These are phyloP conservation scores for Euzophera pinguis DNA, from an alignment of 2,888 invertebrate genomes.

Conservation along the genomic window DNA sequence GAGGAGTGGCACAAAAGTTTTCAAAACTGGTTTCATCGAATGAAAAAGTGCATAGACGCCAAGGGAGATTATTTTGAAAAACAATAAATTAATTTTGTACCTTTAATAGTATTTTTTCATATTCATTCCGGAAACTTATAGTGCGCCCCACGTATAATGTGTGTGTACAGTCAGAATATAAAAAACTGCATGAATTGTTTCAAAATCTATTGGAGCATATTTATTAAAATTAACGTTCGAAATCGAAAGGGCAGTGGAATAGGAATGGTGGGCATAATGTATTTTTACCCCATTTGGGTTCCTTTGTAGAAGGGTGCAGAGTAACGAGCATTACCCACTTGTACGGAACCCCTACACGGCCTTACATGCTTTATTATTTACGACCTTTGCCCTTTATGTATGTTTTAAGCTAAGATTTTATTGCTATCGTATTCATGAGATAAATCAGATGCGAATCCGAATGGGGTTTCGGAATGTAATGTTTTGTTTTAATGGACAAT, in stretches of 20 bases:
- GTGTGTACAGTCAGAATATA: no score
- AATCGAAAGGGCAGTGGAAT: slow-evolving; percentile 50
- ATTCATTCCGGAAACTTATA: no score
- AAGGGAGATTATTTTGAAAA: no score
- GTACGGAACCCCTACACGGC: slow-evolving; percentile 50
- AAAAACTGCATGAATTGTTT: slow-evolving; percentile 13
- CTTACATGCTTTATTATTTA: slow-evolving; percentile 77
- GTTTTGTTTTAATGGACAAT: neutral
- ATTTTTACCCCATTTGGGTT: slow-evolving; percentile 64
- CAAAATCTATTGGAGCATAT: slow-evolving; percentile 38
- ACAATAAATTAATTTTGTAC: no score
- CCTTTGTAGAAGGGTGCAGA: slow-evolving; percentile 65
- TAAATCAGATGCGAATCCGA: slow-evolving; percentile 55
- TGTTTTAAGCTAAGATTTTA: slow-evolving; percentile 77
- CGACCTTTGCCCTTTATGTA: slow-evolving; percentile 70
- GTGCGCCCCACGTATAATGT: no score
- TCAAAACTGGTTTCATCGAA: no score
- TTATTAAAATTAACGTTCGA: slow-evolving; percentile 54
- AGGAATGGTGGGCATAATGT: slow-evolving; percentile 67
- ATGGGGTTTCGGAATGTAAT: slow-evolving; percentile 23
- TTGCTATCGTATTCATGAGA: slow-evolving; percentile 71
- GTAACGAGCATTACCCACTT: slow-evolving; percentile 73
- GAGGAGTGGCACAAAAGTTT: no score
- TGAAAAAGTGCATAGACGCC: no score
- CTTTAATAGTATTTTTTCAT: no score